Evolutionary conservation across 2,113 vertebrate species (phyloP).

Genomic region (Gallinago paraguaiae): DNA sequence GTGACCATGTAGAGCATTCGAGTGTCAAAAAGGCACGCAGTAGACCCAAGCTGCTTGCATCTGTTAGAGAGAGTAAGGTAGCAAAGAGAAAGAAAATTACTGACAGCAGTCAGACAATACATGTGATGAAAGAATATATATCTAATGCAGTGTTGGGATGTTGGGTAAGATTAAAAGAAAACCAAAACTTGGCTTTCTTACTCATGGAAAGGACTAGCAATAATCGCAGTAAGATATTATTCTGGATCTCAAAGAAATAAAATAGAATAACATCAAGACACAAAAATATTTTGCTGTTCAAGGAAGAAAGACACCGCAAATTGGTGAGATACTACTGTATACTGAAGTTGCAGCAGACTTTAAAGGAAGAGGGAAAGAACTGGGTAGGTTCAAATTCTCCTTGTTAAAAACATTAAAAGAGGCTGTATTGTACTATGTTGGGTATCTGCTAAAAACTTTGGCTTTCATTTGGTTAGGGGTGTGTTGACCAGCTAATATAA

Average conservation of each 20-base stretch:
- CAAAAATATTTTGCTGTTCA: not conserved
- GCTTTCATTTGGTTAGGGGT: not conserved
- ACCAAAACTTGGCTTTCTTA: not conserved
- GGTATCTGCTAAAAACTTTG: not conserved
- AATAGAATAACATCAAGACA: not conserved
- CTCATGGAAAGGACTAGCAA: not conserved
- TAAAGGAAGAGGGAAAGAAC: not conserved
- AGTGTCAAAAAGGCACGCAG: not conserved
- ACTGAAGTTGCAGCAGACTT: not conserved
- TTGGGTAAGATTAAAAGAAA: not conserved
- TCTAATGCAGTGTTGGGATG: not conserved
- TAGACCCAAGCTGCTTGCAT: not conserved
- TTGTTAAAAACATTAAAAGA: not conserved
- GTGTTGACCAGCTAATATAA: not conserved
- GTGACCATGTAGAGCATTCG: not conserved
- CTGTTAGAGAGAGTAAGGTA: not conserved
- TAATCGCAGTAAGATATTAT: not conserved
- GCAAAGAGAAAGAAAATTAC: not conserved
- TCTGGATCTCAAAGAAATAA: not conserved
- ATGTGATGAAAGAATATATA: not conserved
- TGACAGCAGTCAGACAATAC: not conserved
- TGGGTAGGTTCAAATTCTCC: not conserved
- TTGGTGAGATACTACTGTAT: not conserved
- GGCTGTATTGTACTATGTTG: not conserved
- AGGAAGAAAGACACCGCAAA: accelerated